Evolutionary conservation across 2,888 invertebrate genomes (phyloP), one percentile per base, ranked within the genome.

Genomic region (Conus canariensis): DNA sequence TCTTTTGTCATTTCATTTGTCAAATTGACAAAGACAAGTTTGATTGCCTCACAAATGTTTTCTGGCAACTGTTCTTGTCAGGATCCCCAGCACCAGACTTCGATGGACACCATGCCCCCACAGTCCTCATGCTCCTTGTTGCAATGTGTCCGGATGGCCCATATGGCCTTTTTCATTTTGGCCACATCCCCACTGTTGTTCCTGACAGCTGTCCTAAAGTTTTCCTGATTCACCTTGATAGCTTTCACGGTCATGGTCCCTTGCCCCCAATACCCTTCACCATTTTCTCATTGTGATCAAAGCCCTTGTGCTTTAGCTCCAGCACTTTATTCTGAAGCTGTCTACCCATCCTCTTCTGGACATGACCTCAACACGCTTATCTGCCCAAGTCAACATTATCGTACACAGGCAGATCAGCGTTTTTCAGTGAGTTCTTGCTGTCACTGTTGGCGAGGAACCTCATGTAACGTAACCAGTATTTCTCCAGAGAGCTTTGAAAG

Each of bases 331-430:
- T 70, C 58, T 25, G 12, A 56, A 90, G 56, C 30, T 85, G 86
- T 16, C 80, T 83, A 0, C 87, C 87, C 89, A 89, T 89, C 67
- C 89, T 45, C 74, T 89, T 91, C 59, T 89, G 85, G 5, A 87
- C 87, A 56, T 91, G 89, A 16, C 91, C 89, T 30, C 91, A 87
- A 22, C 87, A 89, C 80, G 89, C 89, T 19, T 80, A 60, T 64
- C 89, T 90, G 74, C 2, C 4, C 1, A 77, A 10, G 10, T 77
- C 25, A 7, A 30, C 30, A 16, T 77, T 30, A 12, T 77, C 77
- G 16, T 77, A 77, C 7, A 77, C 16, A 8, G 77, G 77, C 9
- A 30, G 77, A 14, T 77, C 25, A 14, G 77, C 77, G 1, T 77
- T 77, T 9, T 77, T n/a, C 30, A 77, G 14, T 9, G 14, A 77